phyloP scores from a whole-genome alignment of 2,113 vertebrate genomes.

The Centropus bengalensis region DNA sequence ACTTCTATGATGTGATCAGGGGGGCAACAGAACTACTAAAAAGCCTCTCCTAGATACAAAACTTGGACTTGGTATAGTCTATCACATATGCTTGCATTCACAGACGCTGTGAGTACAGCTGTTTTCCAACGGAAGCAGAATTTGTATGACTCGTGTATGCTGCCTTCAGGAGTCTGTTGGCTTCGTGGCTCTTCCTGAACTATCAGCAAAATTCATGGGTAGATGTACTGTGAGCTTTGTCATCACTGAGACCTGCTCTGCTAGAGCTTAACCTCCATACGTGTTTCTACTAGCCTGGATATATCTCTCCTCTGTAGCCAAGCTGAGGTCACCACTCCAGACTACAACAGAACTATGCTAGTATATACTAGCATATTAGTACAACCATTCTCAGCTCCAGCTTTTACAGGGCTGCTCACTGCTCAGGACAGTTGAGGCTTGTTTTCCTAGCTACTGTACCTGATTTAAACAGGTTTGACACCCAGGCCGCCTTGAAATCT shows the following conservation, averaged over 20 bases:
- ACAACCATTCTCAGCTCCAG: neutral
- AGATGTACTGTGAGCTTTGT: neutral
- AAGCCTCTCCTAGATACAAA: neutral
- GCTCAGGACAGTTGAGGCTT: constrained; percentile 14
- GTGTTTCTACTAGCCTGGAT: neutral
- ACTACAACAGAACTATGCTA: neutral
- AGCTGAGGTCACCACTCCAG: neutral
- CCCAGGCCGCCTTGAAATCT: neutral
- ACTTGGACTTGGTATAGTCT: neutral
- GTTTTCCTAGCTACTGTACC: constrained; percentile 10
- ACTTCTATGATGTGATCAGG: neutral
- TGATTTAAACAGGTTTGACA: constrained; percentile 24
- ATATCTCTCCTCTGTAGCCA: neutral
- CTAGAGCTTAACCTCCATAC: neutral
- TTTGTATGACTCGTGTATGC: neutral
- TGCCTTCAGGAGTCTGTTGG: neutral
- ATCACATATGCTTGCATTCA: neutral
- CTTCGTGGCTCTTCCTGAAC: neutral
- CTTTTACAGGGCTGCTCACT: constrained; percentile 29
- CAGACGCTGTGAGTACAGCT: neutral
- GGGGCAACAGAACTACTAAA: neutral
- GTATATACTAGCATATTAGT: neutral
- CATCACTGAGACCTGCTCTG: neutral
- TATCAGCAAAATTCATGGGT: neutral
- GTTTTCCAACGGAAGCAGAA: neutral